These are phyloP conservation scores for Idaea aversata DNA, from an alignment of 2,888 invertebrate species.

Conservation along the genomic window DNA sequence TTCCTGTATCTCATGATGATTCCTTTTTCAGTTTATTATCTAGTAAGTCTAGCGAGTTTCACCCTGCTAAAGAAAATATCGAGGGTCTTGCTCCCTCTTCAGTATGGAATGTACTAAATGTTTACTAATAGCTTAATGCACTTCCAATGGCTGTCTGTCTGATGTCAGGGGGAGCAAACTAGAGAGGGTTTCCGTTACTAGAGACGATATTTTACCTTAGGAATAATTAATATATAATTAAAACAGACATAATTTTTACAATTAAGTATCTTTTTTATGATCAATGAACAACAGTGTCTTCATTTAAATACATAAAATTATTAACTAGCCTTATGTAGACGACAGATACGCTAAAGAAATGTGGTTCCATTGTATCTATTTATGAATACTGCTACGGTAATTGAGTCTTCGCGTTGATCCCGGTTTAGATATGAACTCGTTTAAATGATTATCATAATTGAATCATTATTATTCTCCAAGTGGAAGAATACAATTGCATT, in stretches of 20 bases:
- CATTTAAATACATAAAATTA: background rate
- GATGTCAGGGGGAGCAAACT: slow-evolving; percentile 43
- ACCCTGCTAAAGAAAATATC: slow-evolving; percentile 10
- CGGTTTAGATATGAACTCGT: slow-evolving; percentile 39
- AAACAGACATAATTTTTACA: background rate
- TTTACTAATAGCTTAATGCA: slow-evolving; percentile 72
- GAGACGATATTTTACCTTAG: slow-evolving; percentile 7
- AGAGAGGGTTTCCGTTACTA: slow-evolving; percentile 18
- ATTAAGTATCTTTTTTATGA: background rate
- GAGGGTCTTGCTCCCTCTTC: slow-evolving; percentile 24
- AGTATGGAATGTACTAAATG: slow-evolving; percentile 49
- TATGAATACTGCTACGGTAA: slow-evolving; percentile 44
- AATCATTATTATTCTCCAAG: slow-evolving; percentile 25
- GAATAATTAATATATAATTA: background rate
- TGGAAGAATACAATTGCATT: slow-evolving; percentile 41
- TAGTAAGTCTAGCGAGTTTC: background rate
- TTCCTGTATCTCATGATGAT: slow-evolving; percentile 16
- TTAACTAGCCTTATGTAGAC: slow-evolving; percentile 6
- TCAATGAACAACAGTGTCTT: background rate
- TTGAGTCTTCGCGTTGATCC: slow-evolving; percentile 43
- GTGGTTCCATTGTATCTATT: slow-evolving; percentile 48
- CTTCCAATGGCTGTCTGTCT: slow-evolving; percentile 53
- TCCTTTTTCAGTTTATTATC: slow-evolving; percentile 16
- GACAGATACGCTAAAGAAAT: slow-evolving; percentile 16
- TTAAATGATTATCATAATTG: slow-evolving; percentile 33